A percentile compares a stretch with the other conserved stretches of the same genome.
Conservation (phyloP, 2,113 vertebrate species). For the Ptychochromis oligacanthus region DNA sequence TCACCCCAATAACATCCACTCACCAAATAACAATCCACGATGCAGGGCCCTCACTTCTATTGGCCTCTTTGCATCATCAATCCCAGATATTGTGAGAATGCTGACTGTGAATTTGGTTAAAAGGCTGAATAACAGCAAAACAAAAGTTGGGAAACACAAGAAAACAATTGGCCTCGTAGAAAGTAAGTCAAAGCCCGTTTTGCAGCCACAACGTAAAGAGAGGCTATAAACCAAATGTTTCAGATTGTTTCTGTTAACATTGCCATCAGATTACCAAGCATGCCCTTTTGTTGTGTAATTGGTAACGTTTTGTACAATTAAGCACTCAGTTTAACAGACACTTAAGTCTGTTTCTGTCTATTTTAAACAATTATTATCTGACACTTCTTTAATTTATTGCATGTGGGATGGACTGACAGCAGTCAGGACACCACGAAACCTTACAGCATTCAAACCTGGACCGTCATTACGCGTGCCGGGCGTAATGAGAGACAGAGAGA, state of each 20-base stretch:
- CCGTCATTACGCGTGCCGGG: neutral
- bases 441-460: neutral
- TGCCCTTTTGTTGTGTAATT: conserved; percentile 4
- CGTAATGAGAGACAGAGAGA: neutral
- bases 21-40: conserved; percentile 89
- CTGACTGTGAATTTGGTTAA: conserved; percentile 88
- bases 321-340: neutral
- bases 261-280: neutral
- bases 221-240: conserved; percentile 9
- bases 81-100: conserved; percentile 92
- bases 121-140: conserved; percentile 84
- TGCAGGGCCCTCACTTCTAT: conserved; percentile 84
- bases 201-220: neutral
- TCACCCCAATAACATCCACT: conserved; percentile 87
- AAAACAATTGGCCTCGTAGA: conserved; percentile 18
- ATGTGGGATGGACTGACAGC: neutral
- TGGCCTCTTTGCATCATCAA: conserved; percentile 93
- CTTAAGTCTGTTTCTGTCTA: neutral
- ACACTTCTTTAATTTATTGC: neutral
- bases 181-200: conserved; percentile 30
- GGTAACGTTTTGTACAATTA: neutral
- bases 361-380: neutral
- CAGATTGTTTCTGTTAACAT: conserved; percentile 29
- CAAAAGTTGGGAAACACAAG: conserved; percentile 71
- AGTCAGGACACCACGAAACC: neutral